Evolutionary conservation across 2,113 vertebrate species (phyloP).

Genomic region (Thunnus maccoyii): DNA sequence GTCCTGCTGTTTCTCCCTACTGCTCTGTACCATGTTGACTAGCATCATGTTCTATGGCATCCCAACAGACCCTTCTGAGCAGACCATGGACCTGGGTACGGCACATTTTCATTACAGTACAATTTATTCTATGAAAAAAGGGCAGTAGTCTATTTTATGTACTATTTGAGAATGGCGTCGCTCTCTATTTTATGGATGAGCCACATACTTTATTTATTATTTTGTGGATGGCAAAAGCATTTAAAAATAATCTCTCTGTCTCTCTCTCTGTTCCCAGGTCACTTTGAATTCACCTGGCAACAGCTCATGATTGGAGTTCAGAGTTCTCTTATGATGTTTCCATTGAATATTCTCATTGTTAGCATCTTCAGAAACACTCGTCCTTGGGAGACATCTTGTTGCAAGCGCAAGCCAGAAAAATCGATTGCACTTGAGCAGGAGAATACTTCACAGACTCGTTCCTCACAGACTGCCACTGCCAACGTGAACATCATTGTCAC

Average conservation of each 20-base stretch:
- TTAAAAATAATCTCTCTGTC: neutral
- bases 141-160: neutral
- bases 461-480: constrained; percentile 36
- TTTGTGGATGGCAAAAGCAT: too few species aligned
- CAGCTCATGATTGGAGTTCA: constrained; percentile 94
- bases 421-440: constrained; percentile 35
- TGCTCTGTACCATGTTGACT: constrained; percentile 96
- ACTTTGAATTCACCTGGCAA: constrained; percentile 93
- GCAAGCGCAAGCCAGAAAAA: constrained; percentile 57
- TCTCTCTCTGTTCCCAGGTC: constrained; percentile 78
- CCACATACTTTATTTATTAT: too few species aligned
- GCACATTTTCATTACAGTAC: neutral
- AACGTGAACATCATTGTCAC: constrained; percentile 76
- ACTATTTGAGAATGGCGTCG: too few species aligned
- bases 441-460: constrained; percentile 62
- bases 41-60: constrained; percentile 96
- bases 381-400: constrained; percentile 67
- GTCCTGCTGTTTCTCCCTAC: constrained; percentile 94
- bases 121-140: neutral
- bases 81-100: constrained; percentile 95
- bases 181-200: too few species aligned
- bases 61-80: constrained; percentile 91
- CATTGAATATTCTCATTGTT: constrained; percentile 94
- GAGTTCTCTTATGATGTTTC: constrained; percentile 95
- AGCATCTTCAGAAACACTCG: constrained; percentile 90